Evolutionary conservation across 1,140 invertebrate species (phyloP), one percentile per base, ranked within the genome.

Genomic region (Pseudoatta argentina): DNA sequence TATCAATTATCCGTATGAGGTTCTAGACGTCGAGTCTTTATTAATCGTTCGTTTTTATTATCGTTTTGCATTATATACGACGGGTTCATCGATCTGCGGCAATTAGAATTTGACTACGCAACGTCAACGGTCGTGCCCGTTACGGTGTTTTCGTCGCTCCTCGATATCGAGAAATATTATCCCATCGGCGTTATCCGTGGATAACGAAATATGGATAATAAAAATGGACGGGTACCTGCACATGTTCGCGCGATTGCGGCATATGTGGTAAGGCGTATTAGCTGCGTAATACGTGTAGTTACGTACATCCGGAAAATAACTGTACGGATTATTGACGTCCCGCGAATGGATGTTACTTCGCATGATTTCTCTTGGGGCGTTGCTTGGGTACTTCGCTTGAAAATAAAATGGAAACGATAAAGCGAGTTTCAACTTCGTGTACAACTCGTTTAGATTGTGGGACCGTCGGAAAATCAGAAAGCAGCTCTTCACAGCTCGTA

Each of bases 281-380:
- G 14, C 3, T n/a, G 16, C 21, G 10, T 5, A 16, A 44, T 24
- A n/a, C 1, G n/a, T 7, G 10, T 7, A 8, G 24, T 73, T 61
- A 73, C 27, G 18, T 39, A 24, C 61, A 7, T 27, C 30, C 18
- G 16, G 18, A 59, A 57, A 73, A 78, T 66, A 85, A 78, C 48
- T 24, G 30, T 53, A 44, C 21, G 24, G 64, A 87, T 87, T 87
- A 85, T 77, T 21, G 64, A 57, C 27, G 55, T 44, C 10, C 14
- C 59, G 69, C 24, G 61, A 76, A 76, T 63, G 69, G 69, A n/a
- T 18, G n/a, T 21, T 76, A 76, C 64, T 75, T 77, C 44, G 61
- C 24, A 53, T 87, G 72, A 87, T 87, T 87, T 87, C 82, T 87
- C 82, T 57, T 2, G 72, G 71, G 71, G 30, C 48, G 24, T 61